phyloP scores from a whole-genome alignment of 1,140 invertebrate species.

The Leptinotarsa undecemlineata region DNA sequence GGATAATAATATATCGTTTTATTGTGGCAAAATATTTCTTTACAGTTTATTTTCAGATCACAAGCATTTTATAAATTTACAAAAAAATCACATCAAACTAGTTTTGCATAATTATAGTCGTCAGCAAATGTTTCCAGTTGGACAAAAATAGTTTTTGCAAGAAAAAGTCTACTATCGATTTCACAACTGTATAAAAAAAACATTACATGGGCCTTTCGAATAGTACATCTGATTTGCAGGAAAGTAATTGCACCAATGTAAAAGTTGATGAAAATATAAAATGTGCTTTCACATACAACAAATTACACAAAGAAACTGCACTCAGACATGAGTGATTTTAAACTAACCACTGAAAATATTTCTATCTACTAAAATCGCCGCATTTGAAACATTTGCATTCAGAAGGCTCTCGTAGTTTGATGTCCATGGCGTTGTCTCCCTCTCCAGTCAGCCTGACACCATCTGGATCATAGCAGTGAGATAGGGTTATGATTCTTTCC shows the following conservation, averaged over 20 bases:
- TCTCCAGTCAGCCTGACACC: slow-evolving; percentile 71
- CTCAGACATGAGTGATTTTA: too few species aligned
- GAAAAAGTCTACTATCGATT: too few species aligned
- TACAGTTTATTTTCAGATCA: neutral
- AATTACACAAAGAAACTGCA: too few species aligned
- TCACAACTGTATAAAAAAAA: too few species aligned
- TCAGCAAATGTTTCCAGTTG: too few species aligned
- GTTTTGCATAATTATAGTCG: too few species aligned
- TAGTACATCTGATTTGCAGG: too few species aligned
- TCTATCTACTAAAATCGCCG: slow-evolving; percentile 71
- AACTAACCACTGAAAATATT: neutral
- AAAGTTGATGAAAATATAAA: too few species aligned
- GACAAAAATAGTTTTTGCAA: too few species aligned
- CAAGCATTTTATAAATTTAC: neutral
- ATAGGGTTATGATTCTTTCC: slow-evolving; percentile 76
- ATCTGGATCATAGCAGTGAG: slow-evolving; percentile 85
- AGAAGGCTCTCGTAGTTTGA: slow-evolving; percentile 80
- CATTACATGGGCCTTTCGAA: too few species aligned
- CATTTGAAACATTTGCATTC: slow-evolving; percentile 91
- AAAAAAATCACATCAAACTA: slow-evolving; percentile 9
- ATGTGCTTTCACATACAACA: too few species aligned
- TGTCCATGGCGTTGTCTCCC: slow-evolving; percentile 70
- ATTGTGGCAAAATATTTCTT: slow-evolving; percentile 15
- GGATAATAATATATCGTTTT: slow-evolving; percentile 8
- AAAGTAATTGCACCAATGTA: too few species aligned